Evolutionary conservation across 1,140 invertebrate genomes (phyloP).

Genomic region (Leguminivora glycinivorella): DNA sequence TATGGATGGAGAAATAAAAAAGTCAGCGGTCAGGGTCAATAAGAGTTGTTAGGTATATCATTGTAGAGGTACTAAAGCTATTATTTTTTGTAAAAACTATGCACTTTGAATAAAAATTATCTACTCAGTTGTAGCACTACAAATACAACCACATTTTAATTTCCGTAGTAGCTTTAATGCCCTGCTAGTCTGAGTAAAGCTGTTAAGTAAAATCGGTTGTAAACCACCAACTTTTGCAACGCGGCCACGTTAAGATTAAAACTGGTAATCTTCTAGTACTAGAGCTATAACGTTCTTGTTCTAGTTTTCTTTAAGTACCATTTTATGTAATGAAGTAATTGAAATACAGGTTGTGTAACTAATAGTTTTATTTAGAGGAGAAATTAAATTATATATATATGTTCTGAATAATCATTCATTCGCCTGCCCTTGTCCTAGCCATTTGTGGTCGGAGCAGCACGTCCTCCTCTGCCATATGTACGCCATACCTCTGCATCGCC

Average conservation of each 20-base stretch:
- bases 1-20: too few relatives aligned
- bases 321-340: neutral
- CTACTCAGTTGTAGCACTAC: neutral
- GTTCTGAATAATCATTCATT: too few relatives aligned
- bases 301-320: neutral
- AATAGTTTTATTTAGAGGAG: conserved; percentile 81
- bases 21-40: too few relatives aligned
- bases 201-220: conserved; percentile 14
- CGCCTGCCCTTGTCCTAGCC: too few relatives aligned
- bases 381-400: neutral
- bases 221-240: neutral
- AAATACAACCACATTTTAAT: neutral
- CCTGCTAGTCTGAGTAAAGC: neutral
- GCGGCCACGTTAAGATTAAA: conserved; percentile 7
- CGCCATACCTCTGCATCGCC: too few relatives aligned
- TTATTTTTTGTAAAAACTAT: neutral
- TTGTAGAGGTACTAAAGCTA: neutral
- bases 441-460: too few relatives aligned
- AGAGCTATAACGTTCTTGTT: neutral
- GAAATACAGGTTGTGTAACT: conserved; percentile 26
- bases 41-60: too few relatives aligned
- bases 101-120: too few relatives aligned
- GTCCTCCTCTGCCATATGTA: too few relatives aligned
- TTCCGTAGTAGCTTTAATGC: neutral
- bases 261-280: conserved; percentile 9